A percentile compares a stretch with the other conserved stretches of the same genome.
These are phyloP conservation scores for Pygoscelis antarcticus DNA, from an alignment of 2,113 vertebrate genomes.

Conservation along the genomic window DNA sequence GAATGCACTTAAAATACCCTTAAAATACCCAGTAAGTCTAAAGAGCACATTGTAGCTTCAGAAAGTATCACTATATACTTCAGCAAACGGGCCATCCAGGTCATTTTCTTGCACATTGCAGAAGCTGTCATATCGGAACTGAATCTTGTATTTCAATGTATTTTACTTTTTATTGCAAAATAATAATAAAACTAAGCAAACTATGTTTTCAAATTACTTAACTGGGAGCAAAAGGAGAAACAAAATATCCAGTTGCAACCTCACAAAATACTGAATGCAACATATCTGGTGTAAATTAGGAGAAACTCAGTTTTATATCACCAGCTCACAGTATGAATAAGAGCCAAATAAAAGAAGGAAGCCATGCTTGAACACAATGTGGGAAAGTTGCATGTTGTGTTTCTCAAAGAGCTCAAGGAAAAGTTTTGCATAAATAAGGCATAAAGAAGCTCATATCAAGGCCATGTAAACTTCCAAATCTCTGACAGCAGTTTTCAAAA, in stretches of 20 bases:
- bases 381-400: not conserved
- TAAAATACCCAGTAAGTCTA: not conserved
- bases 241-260: not conserved
- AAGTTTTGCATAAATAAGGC: not conserved
- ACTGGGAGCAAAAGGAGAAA: not conserved
- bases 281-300: not conserved
- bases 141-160: not conserved
- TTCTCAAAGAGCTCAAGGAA: not conserved
- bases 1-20: not conserved
- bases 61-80: not conserved
- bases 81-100: not conserved
- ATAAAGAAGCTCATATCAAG: not conserved
- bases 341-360: not conserved
- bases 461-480: not conserved
- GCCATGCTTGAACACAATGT: accelerated
- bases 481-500: not conserved
- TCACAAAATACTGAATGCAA: not conserved
- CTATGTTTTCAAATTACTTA: not conserved
- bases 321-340: not conserved
- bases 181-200: not conserved
- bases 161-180: not conserved
- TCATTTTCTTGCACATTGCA: not conserved
- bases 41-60: not conserved
- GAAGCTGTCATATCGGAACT: not conserved
- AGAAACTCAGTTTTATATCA: not conserved